Evolutionary conservation across 2,888 invertebrate species (phyloP).

Genomic region (Drosophila setosimentum): DNA sequence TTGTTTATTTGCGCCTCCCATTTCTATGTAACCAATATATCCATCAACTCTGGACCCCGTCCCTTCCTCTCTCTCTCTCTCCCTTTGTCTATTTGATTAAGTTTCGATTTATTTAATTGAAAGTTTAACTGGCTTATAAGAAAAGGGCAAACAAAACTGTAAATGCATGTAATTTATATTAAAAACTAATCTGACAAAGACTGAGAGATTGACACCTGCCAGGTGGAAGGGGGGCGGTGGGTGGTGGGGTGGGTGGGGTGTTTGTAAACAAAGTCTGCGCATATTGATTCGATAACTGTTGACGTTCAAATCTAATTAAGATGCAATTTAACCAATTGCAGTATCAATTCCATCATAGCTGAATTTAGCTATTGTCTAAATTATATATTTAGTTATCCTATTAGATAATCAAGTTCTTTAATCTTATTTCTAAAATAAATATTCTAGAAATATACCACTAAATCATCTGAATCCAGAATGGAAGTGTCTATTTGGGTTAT

Average conservation of each 20-base stretch:
- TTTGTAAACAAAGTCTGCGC: not conserved
- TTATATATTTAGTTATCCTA: not conserved
- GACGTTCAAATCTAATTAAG: not conserved
- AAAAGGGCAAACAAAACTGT: conserved; percentile 1
- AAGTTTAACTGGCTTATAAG: conserved; percentile 56
- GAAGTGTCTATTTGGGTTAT: not conserved
- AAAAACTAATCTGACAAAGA: conserved; percentile 3
- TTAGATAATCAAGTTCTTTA: not conserved
- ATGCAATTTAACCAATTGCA: not conserved
- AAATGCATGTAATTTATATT: conserved; percentile 52
- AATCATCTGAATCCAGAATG: not conserved
- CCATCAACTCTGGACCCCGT: conserved; percentile 7
- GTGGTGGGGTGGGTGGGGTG: not conserved
- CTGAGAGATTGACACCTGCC: not conserved
- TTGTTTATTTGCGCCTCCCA: conserved; percentile 60
- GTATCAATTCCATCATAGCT: not conserved
- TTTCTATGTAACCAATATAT: conserved; percentile 43
- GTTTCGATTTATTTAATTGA: conserved; percentile 72
- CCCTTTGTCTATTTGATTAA: conserved; percentile 64
- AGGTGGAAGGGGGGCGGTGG: no score
- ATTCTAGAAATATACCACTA: not conserved
- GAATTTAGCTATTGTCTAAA: not conserved
- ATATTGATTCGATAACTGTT: not conserved
- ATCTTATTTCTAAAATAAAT: not conserved
- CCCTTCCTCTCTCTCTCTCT: not conserved